Conservation (phyloP, 2,888 invertebrate species). For the Agrotis puta region DNA sequence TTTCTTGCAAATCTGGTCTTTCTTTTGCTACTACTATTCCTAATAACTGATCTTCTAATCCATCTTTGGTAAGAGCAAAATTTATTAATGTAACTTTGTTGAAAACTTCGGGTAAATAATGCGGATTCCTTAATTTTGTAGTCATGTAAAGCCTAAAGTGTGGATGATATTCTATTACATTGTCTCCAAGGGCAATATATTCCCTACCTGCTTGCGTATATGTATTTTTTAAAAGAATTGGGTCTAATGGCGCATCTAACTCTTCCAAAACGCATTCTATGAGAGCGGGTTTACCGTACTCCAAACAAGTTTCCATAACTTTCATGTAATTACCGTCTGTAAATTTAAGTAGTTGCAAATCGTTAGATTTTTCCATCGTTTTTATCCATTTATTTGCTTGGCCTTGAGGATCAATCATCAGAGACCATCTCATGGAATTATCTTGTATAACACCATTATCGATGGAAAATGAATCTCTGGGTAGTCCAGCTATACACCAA, state of each 20-base stretch:
- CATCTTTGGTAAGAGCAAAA: conserved; percentile 95
- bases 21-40: conserved; percentile 96
- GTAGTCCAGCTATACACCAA: conserved; percentile 96
- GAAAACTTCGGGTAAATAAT: conserved; percentile 96
- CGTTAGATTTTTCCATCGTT: conserved; percentile 94
- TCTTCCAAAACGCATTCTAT: conserved; percentile 95
- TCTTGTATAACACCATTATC: conserved; percentile 96
- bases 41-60: conserved; percentile 95
- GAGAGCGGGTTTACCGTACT: conserved; percentile 94
- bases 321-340: conserved; percentile 94
- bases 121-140: conserved; percentile 95
- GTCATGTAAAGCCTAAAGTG: conserved; percentile 95
- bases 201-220: conserved; percentile 94
- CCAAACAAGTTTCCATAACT: conserved; percentile 93
- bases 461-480: conserved; percentile 95
- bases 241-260: conserved; percentile 95
- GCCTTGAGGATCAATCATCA: conserved; percentile 96
- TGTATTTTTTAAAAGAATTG: conserved; percentile 94
- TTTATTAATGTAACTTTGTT: conserved; percentile 96
- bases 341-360: conserved; percentile 93
- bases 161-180: conserved; percentile 94
- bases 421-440: conserved; percentile 94
- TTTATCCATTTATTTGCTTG: conserved; percentile 97
- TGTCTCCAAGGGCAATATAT: conserved; percentile 95
- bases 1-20: conserved; percentile 95